phyloP scores from a whole-genome alignment of 1,140 invertebrate genomes.

The Drosophila cardini region DNA sequence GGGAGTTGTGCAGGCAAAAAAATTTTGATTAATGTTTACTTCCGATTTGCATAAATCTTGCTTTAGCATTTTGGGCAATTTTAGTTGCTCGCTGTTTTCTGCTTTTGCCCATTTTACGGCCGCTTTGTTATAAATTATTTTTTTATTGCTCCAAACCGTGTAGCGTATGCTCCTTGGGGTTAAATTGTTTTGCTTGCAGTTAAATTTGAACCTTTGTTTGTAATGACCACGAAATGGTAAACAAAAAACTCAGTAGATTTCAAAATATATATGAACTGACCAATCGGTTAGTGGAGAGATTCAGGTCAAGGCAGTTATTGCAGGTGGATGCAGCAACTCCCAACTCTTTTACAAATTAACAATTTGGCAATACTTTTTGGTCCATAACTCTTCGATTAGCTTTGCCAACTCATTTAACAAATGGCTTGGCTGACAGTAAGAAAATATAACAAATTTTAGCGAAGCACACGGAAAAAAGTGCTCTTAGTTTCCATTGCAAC shows the following conservation, averaged over 20 bases:
- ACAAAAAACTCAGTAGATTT: constrained; percentile 26
- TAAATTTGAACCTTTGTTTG: constrained; percentile 69
- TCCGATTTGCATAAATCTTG: constrained; percentile 84
- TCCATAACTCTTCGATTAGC: constrained; percentile 78
- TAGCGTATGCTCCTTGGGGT: constrained; percentile 53
- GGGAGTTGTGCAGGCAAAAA: constrained; percentile 52
- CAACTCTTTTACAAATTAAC: constrained; percentile 19
- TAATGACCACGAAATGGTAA: constrained; percentile 22
- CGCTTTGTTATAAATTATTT: constrained; percentile 77
- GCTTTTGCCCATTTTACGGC: constrained; percentile 17
- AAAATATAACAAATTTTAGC: constrained; percentile 77
- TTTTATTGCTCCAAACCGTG: constrained; percentile 64
- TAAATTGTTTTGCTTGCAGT: constrained; percentile 54
- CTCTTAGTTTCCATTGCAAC: constrained; percentile 75
- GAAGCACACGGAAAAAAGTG: constrained; percentile 32
- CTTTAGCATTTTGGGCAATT: constrained; percentile 75
- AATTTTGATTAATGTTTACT: constrained; percentile 84
- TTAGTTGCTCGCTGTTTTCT: constrained; percentile 34
- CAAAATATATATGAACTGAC: not conserved
- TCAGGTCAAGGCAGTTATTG: constrained; percentile 57
- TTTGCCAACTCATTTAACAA: constrained; percentile 82
- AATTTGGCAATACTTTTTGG: constrained; percentile 14
- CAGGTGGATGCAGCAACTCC: constrained; percentile 11
- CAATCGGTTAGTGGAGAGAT: constrained; percentile 21
- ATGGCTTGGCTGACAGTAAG: constrained; percentile 76